phyloP scores from a whole-genome alignment of 1,140 invertebrate species.

The Anastrepha obliqua region DNA sequence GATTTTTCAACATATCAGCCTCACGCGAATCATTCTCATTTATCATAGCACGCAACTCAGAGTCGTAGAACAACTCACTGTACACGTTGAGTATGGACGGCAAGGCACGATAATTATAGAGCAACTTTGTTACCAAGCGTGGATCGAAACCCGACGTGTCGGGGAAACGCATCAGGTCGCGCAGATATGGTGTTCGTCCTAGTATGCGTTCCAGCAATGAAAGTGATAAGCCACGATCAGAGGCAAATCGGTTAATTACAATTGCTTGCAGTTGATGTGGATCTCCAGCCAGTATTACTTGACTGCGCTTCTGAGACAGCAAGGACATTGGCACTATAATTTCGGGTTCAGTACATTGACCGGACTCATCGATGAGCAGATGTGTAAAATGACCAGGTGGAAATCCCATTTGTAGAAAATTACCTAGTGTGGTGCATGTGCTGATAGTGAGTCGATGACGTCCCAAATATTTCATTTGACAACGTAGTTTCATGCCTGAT shows the following conservation, averaged over 20 bases:
- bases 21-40: conserved; percentile 66
- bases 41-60: conserved; percentile 69
- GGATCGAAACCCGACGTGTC: conserved; percentile 80
- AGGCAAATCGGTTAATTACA: conserved; percentile 80
- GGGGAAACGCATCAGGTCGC: conserved; percentile 76
- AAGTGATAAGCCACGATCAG: conserved; percentile 79
- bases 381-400: conserved; percentile 88
- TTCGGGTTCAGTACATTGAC: conserved; percentile 93
- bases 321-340: conserved; percentile 84
- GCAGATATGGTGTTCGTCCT: conserved; percentile 79
- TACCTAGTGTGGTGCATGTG: conserved; percentile 86
- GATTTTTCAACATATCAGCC: conserved; percentile 56
- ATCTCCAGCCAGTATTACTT: conserved; percentile 92
- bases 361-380: conserved; percentile 92
- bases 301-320: conserved; percentile 76
- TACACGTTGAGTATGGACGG: conserved; percentile 84
- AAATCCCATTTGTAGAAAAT: conserved; percentile 81
- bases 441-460: conserved; percentile 86
- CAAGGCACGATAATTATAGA: conserved; percentile 87
- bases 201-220: conserved; percentile 85
- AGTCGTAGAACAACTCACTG: conserved; percentile 87
- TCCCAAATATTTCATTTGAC: conserved; percentile 78
- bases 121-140: conserved; percentile 82
- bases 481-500: conserved; percentile 74
- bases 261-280: conserved; percentile 93